Evolutionary conservation across 2,888 invertebrate genomes (phyloP).

Genomic region (Hirtodrosophila alboralis): DNA sequence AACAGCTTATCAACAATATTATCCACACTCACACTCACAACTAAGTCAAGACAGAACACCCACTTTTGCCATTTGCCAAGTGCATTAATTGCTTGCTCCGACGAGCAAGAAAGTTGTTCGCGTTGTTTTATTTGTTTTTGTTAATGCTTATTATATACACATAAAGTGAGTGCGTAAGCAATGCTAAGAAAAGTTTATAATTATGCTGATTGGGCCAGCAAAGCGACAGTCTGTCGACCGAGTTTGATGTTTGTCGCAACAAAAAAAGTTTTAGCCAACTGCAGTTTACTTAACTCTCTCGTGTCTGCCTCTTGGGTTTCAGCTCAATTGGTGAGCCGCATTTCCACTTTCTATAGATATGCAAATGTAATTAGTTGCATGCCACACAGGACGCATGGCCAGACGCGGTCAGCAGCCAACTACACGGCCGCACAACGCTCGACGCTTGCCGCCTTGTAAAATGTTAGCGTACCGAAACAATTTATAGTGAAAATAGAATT

Average conservation of each 20-base stretch:
- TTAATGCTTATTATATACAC: slow-evolving; percentile 43
- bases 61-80: slow-evolving; percentile 34
- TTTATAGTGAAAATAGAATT: slow-evolving; percentile 82
- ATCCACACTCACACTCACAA: no score
- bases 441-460: slow-evolving; percentile 60
- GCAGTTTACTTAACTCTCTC: slow-evolving; percentile 4
- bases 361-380: slow-evolving; percentile 83
- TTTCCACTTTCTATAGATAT: slow-evolving; percentile 76
- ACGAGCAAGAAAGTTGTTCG: slow-evolving; percentile 47
- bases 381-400: slow-evolving; percentile 61
- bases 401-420: slow-evolving; percentile 54
- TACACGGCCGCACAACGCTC: slow-evolving; percentile 33
- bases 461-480: slow-evolving; percentile 80
- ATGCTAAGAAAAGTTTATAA: slow-evolving; percentile 76
- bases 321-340: slow-evolving; percentile 36
- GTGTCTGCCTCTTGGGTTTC: slow-evolving; percentile 25
- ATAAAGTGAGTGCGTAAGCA: slow-evolving; percentile 62
- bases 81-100: slow-evolving; percentile 69
- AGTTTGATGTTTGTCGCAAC: slow-evolving; percentile 50
- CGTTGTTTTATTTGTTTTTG: slow-evolving; percentile 15
- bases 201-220: slow-evolving; percentile 78
- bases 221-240: slow-evolving; percentile 26
- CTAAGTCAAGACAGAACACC: background rate
- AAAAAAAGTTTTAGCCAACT: slow-evolving; percentile 18
- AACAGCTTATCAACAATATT: no score